Evolutionary conservation across 2,888 invertebrate genomes (phyloP), one percentile per base, ranked within the genome.

Genomic region (Drosophila multiciliata): DNA sequence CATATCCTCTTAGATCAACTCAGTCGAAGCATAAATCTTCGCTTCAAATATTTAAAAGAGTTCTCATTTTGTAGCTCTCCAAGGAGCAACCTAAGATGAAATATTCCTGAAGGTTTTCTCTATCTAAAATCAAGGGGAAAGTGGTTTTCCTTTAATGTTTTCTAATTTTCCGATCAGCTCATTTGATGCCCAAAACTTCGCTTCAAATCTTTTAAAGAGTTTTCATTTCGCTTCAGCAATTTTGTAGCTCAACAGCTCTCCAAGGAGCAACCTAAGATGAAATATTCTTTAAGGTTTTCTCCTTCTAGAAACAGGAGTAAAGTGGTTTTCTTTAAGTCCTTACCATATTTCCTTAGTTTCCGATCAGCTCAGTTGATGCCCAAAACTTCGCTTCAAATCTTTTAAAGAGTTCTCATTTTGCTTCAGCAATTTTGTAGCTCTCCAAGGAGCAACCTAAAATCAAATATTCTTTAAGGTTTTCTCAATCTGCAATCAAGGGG

Each of bases 371-470:
- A 15, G 2, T 6, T 20, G 15, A 17, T 64, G 15, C 40, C 35
- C 35, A 29, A 40, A n/a, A 36, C 35, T 45, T 6, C 15, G 50
- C 45, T 53, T 66, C 26, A 66, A 23, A n/a, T 45, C 11, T 23
- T 53, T 33, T 49, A 29, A 33, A 33, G n/a, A 11, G 11, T 45
- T 32, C 9, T n/a, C 33, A 2, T 33, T 3, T 6, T 11, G 11
- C 59, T 33, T n/a, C 38, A 26, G 64, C 49, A 23, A 36, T 17
- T 48, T 38, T 38, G 35, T 52, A 29, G 17, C 23, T 38, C 15
- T 50, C 74, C 50, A 72, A 55, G 74, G 69, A 73, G 42, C 68
- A 61, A 42, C 17, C 0, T 6, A 29, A 29, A 0, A 29, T 29
- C 0, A 6, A 29, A 29, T 29, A 29, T 29, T 29, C 5, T 29